These are phyloP conservation scores for Capitulum mitella DNA, from an alignment of 2,888 invertebrate genomes.

Conservation along the genomic window DNA sequence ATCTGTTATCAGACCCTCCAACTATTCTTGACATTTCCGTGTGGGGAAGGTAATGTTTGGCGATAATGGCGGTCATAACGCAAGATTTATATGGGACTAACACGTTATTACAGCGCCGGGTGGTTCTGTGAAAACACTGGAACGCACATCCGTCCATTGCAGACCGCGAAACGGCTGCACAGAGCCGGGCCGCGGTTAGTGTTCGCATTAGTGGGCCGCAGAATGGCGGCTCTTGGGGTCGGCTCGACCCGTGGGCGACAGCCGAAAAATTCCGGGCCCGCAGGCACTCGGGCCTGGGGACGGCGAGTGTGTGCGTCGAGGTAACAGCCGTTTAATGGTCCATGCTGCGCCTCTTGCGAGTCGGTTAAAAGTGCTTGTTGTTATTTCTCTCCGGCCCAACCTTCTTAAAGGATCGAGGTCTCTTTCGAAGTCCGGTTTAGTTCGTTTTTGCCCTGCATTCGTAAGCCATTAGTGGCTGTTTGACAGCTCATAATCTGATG, in stretches of 20 bases:
- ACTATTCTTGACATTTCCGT: neutral
- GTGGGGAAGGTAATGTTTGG: slow-evolving; percentile 13
- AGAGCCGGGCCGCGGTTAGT: neutral
- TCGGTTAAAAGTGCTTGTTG: too few species aligned
- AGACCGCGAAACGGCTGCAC: neutral
- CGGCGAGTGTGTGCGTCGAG: too few species aligned
- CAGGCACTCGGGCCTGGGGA: too few species aligned
- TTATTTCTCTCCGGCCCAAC: too few species aligned
- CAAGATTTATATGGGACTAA: neutral
- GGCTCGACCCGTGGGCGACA: neutral
- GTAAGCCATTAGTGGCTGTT: too few species aligned
- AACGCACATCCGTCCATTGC: slow-evolving; percentile 21
- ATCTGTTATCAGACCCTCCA: neutral
- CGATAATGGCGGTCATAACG: neutral
- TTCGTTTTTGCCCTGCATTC: too few species aligned
- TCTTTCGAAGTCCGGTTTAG: too few species aligned
- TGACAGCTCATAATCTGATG: too few species aligned
- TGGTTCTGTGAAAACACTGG: slow-evolving; percentile 6
- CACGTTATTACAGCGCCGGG: neutral
- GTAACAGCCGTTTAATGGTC: too few species aligned
- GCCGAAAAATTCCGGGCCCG: too few species aligned
- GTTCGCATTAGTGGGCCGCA: neutral
- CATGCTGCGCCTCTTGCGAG: too few species aligned
- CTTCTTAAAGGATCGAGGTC: too few species aligned
- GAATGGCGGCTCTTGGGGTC: neutral